These are phyloP conservation scores for Malachius bipustulatus DNA, from an alignment of 2,888 invertebrate species.

Conservation along the genomic window DNA sequence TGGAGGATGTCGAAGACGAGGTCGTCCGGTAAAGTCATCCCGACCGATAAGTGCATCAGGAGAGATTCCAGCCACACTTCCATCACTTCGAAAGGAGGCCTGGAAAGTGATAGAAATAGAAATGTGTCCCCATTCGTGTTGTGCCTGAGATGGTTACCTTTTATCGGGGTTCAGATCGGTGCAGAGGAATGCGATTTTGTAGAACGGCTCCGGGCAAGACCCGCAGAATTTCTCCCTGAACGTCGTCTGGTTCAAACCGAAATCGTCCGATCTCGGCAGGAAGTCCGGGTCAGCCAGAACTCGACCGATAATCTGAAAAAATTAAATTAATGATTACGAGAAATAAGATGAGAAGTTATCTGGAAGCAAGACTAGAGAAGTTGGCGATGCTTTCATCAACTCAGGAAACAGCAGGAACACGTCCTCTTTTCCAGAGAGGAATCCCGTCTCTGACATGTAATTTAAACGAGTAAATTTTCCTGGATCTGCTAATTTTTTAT, in stretches of 20 bases:
- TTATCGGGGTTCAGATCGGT: constrained; percentile 84
- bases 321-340: constrained; percentile 7
- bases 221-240: constrained; percentile 79
- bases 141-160: constrained; percentile 45
- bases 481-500: too few relatives aligned
- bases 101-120: constrained; percentile 30
- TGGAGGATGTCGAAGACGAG: constrained; percentile 64
- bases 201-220: constrained; percentile 77
- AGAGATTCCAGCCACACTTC: constrained; percentile 80
- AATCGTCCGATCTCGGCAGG: constrained; percentile 81
- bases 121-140: constrained; percentile 9
- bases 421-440: too few relatives aligned
- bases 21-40: constrained; percentile 51
- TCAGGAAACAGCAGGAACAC: too few relatives aligned
- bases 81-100: constrained; percentile 81
- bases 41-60: constrained; percentile 56
- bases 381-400: too few relatives aligned
- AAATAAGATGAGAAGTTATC: constrained; percentile 3
- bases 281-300: constrained; percentile 93
- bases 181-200: constrained; percentile 78
- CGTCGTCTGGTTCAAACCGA: constrained; percentile 76
- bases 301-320: constrained; percentile 75
- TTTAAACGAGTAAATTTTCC: too few relatives aligned
- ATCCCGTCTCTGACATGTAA: too few relatives aligned
- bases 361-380: background rate